Conservation (phyloP, 64 coral and sea anemone species). For the Montipora efflorescens region DNA sequence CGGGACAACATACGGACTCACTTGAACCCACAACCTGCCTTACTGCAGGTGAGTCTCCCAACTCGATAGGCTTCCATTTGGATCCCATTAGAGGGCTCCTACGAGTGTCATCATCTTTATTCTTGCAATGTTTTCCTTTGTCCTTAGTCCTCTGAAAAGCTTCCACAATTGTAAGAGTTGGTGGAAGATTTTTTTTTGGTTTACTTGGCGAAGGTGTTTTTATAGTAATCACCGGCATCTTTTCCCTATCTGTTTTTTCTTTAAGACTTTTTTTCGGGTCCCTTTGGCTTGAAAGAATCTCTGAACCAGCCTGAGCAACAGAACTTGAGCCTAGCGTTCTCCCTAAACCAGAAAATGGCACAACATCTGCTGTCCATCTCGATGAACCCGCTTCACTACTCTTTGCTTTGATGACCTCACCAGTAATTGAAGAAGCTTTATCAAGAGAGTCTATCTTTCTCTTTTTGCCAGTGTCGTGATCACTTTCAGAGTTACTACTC, state of each 20-base stretch:
- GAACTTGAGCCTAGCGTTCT: slow-evolving; percentile 46
- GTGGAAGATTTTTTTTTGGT: background rate
- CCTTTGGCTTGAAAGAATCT: background rate
- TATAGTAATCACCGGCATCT: background rate
- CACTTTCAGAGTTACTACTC: slow-evolving; percentile 13
- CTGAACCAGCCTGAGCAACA: background rate
- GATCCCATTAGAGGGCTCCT: slow-evolving; percentile 51
- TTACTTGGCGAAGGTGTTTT: slow-evolving; percentile 38
- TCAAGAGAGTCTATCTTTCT: slow-evolving; percentile 35
- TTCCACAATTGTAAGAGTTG: slow-evolving; percentile 76
- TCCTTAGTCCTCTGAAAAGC: slow-evolving; percentile 68
- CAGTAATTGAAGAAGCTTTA: background rate
- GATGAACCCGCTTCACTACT: slow-evolving; percentile 1
- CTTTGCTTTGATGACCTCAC: background rate
- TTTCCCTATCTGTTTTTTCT: background rate
- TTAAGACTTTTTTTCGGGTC: background rate
- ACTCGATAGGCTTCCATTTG: slow-evolving; percentile 55
- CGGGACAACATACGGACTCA: slow-evolving; percentile 80
- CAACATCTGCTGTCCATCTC: slow-evolving; percentile 7
- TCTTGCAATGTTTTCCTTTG: slow-evolving; percentile 11
- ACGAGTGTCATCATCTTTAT: background rate
- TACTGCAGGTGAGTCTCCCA: slow-evolving; percentile 25
- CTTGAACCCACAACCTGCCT: background rate
- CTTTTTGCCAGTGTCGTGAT: slow-evolving; percentile 56
- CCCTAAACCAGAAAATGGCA: slow-evolving; percentile 72